These are phyloP conservation scores for Nothoprocta perdicaria DNA, from an alignment of 2,113 vertebrate genomes.

Conservation along the genomic window DNA sequence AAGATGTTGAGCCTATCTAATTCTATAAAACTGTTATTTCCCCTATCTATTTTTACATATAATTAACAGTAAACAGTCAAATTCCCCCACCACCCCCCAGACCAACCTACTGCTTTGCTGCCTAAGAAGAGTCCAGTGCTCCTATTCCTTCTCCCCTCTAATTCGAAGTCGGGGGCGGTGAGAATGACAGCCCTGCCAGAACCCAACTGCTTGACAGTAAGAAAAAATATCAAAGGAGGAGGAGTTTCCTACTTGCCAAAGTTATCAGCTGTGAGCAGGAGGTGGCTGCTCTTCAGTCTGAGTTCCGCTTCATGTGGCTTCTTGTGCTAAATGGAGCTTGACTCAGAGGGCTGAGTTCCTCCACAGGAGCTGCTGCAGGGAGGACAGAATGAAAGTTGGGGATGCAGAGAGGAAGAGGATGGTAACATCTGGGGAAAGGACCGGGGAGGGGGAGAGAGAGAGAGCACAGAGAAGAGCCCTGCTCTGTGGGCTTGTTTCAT, in stretches of 20 bases:
- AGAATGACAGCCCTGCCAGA: background rate
- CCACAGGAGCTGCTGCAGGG: background rate
- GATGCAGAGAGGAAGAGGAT: fast-evolving
- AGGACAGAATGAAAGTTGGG: background rate
- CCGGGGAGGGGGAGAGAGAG: fast-evolving
- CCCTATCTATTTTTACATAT: fast-evolving
- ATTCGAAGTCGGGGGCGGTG: no score
- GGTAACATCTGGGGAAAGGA: fast-evolving
- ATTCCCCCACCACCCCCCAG: no score
- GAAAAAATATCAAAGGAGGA: fast-evolving
- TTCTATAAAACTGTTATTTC: fast-evolving
- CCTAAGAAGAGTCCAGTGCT: background rate
- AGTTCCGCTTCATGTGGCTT: background rate
- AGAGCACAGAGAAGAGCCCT: fast-evolving
- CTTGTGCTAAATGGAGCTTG: background rate
- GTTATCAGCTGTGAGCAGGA: background rate
- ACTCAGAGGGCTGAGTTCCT: fast-evolving
- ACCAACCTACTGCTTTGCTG: background rate
- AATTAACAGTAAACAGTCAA: background rate
- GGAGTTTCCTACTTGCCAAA: background rate
- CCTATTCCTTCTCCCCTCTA: background rate
- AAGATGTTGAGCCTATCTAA: fast-evolving
- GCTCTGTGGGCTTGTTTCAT: no score
- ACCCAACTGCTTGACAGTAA: background rate
- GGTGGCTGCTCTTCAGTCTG: background rate